phyloP scores from a whole-genome alignment of 2,797 vertebrate genomes.

The Brachyrhaphis roseni region DNA sequence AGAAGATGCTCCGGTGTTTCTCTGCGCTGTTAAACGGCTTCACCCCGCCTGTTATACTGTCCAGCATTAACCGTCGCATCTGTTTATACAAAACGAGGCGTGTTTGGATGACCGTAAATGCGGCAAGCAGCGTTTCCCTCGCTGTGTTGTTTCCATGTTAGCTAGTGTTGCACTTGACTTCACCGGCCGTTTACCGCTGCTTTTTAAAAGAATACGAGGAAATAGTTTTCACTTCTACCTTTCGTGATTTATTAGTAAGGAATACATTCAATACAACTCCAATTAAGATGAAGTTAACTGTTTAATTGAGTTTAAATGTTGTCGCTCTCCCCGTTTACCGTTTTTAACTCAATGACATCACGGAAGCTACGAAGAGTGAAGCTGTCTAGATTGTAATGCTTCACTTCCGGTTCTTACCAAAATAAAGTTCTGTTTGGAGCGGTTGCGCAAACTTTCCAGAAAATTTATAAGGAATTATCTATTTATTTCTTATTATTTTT shows the following conservation, averaged over 20 bases:
- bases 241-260: not conserved
- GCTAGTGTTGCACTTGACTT: constrained; percentile 69
- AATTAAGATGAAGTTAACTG: not conserved
- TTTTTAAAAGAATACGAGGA: not conserved
- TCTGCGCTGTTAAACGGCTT: not conserved
- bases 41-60: accelerated
- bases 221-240: not conserved
- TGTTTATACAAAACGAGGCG: accelerated
- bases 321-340: constrained; percentile 7
- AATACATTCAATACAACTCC: accelerated
- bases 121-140: constrained; percentile 2
- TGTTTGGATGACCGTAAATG: not conserved
- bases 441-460: accelerated
- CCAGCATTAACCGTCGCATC: accelerated
- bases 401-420: constrained; percentile 11
- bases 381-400: accelerated
- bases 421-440: constrained; percentile 9
- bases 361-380: constrained; percentile 40
- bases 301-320: constrained; percentile 4
- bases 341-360: constrained; percentile 54
- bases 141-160: constrained; percentile 38
- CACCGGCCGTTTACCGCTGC: constrained; percentile 10
- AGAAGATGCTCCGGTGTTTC: constrained; percentile 2
- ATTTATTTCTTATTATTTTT: not conserved
- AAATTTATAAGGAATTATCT: not conserved